A percentile compares a stretch with the other conserved stretches of the same genome.
phyloP scores from a whole-genome alignment of 1,140 invertebrate genomes.

The Procambarus virginalis region DNA sequence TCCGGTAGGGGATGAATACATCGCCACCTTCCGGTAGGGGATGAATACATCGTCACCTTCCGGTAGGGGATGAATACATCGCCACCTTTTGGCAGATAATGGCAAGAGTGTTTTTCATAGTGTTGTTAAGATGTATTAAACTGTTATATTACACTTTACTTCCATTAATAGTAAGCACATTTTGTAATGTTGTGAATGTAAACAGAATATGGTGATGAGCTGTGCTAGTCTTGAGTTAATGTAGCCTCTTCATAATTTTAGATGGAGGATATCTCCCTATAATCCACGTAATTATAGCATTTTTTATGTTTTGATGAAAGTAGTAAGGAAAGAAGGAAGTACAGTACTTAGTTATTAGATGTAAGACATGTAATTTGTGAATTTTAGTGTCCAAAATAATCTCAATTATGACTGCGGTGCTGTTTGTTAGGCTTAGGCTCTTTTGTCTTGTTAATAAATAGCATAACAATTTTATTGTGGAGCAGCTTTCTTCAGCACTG shows the following conservation, averaged over 20 bases:
- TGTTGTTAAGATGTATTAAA: neutral
- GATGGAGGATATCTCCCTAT: neutral
- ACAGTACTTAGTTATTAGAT: neutral
- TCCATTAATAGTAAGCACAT: neutral
- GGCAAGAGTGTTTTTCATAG: neutral
- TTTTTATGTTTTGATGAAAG: neutral
- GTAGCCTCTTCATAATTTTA: neutral
- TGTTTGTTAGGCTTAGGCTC: neutral
- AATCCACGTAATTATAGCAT: neutral
- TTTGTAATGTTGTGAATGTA: neutral
- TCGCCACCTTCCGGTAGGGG: too few relatives aligned
- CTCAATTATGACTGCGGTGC: neutral
- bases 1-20: too few relatives aligned
- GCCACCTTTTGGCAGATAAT: neutral
- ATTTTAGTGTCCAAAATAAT: neutral
- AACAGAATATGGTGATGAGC: neutral
- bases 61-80: too few relatives aligned
- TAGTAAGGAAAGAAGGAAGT: neutral
- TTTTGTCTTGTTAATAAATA: neutral
- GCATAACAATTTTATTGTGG: neutral
- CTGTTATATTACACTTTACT: neutral
- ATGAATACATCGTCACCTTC: too few relatives aligned
- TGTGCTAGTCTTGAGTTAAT: neutral
- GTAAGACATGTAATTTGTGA: neutral
- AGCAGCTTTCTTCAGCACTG: neutral